Conservation (phyloP, 2,797 vertebrate genomes). For the Aldrovandia affinis region DNA sequence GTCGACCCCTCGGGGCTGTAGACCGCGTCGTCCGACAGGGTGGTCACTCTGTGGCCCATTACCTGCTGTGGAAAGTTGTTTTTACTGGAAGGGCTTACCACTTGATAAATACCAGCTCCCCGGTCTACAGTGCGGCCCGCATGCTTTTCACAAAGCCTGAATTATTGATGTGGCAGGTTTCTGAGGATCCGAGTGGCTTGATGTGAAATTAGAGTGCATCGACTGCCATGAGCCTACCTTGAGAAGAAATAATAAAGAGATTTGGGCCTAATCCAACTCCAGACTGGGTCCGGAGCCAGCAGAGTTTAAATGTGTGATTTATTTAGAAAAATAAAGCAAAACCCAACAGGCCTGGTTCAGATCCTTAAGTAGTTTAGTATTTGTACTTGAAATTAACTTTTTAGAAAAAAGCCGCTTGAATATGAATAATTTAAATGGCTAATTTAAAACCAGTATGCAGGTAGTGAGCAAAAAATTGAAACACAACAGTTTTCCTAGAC, state of each 20-base stretch:
- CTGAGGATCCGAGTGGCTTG: conserved; percentile 60
- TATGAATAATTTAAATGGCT: not conserved
- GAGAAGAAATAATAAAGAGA: conserved; percentile 2
- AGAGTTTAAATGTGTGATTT: not conserved
- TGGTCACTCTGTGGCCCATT: not conserved
- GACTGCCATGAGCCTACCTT: conserved; percentile 61
- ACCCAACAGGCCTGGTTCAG: not conserved
- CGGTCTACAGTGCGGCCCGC: conserved; percentile 54
- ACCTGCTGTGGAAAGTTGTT: not conserved
- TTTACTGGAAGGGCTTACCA: conserved; percentile 29
- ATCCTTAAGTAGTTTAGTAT: not conserved
- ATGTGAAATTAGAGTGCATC: conserved; percentile 67
- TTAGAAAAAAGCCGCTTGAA: not conserved
- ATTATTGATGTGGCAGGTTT: conserved; percentile 68
- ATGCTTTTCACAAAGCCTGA: conserved; percentile 55
- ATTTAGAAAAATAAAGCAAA: not conserved
- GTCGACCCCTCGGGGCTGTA: not conserved
- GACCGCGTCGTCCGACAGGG: not conserved
- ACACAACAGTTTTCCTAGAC: too few species aligned
- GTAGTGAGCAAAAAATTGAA: too few species aligned
- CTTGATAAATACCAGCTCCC: conserved; percentile 59
- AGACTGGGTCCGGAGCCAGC: not conserved
- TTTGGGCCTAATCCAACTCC: not conserved
- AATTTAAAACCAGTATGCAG: not conserved
- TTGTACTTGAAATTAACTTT: not conserved